Conservation (phyloP, 2,888 invertebrate species). For the Stenolophus ochropezus region DNA sequence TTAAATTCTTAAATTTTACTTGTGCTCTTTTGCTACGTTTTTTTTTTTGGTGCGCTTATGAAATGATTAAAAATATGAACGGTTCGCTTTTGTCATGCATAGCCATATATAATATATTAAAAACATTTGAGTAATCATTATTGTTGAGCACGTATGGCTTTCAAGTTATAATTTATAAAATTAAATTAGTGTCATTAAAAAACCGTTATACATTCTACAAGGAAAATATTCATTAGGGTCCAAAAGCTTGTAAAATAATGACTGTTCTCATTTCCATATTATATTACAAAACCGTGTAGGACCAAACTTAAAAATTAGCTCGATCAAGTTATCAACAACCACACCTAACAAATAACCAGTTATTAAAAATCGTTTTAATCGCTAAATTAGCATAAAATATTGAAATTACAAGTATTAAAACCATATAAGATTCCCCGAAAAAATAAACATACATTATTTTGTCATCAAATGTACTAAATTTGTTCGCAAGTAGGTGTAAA, state of each 20-base stretch:
- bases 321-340: constrained; percentile 16
- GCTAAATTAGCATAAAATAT: constrained; percentile 16
- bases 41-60: too few species aligned
- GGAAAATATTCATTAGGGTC: neutral
- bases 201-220: neutral
- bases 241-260: neutral
- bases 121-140: too few species aligned
- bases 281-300: constrained; percentile 14
- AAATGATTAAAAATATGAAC: too few species aligned
- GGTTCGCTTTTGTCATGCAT: too few species aligned
- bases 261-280: constrained; percentile 18
- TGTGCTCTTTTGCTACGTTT: too few species aligned
- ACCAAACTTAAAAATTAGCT: constrained; percentile 9
- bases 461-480: neutral
- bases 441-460: neutral
- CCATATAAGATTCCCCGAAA: constrained; percentile 7
- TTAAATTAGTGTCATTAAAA: neutral
- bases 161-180: neutral
- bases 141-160: too few species aligned
- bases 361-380: constrained; percentile 40
- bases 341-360: constrained; percentile 21
- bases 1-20: too few species aligned
- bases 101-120: too few species aligned
- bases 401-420: constrained; percentile 17
- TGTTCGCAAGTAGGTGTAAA: constrained; percentile 30